Base-by-base conservation (phyloP, 2,113 vertebrate genomes). In the Chaenogobius annularis region DNA sequence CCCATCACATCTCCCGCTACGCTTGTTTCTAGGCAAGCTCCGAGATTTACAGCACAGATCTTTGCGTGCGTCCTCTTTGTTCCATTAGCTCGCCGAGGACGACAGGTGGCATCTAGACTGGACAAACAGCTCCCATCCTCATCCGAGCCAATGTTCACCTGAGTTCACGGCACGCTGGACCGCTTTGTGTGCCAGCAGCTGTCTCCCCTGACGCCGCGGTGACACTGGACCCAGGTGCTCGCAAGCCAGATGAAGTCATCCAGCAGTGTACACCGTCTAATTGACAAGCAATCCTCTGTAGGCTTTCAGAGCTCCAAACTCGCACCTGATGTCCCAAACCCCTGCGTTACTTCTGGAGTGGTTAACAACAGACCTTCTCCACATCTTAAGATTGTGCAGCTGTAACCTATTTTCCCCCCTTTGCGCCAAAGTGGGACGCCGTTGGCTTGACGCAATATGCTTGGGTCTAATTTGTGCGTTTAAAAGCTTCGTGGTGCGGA, bases 21-120 rank as follows among this genome's bases (percentile, higher is more conserved):
- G 19, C 35, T n/a, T 48, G 23, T 78, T 83, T 79, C 37, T 35
- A 15, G 69, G 15, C 54, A 70, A 67, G 73, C 69, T 63, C 72
- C 58, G 56, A 69, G 44, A 74, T 72, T 69, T 68, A 66, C 61
- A 59, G 10, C 17, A 58, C 19, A 23, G 66, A 40, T 66, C 68
- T 71, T 80, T 79, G 56, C 84, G 75, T 74, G 44, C 65, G 44
- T 67, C 66, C 35, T 23, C 75, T 89, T 85, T 91, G 86, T 87
- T 85, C 72, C 73, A 80, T 89, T 82, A 79, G 50, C 59, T 73
- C 72, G 56, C 72, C 5, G 58, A 63, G 54, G 85, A 79, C 78
- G 83, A 89, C 88, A 91, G 87, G 88, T 91, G 88, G 87, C 82
- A 68, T 81, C 85, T 77, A 81, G 81, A 74, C 70, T 77, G 82